Conservation (phyloP, 2,797 vertebrate species). For the Platyrinchus mystaceus region DNA sequence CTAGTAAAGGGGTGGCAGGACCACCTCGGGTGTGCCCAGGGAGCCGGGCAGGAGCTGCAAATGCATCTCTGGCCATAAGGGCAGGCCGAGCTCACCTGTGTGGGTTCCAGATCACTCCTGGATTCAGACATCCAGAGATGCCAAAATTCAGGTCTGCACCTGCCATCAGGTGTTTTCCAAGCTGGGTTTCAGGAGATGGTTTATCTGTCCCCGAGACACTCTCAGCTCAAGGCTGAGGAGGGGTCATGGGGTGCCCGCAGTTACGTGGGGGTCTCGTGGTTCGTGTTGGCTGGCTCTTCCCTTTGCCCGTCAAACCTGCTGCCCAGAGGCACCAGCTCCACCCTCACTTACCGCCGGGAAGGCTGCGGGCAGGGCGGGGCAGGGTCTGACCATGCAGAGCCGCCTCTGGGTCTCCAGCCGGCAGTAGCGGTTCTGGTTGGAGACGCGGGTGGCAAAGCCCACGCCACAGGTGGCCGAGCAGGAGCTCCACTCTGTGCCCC, state of each 20-base stretch:
- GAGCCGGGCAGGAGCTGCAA: too few species aligned
- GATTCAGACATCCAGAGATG: not conserved
- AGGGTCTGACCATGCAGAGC: conserved; percentile 84
- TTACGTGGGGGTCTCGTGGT: fast-evolving
- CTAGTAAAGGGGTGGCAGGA: too few species aligned
- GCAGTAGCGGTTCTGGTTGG: conserved; percentile 89
- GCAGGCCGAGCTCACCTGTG: not conserved
- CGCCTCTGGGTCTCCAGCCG: conserved; percentile 85
- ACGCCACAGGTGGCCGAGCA: conserved; percentile 89
- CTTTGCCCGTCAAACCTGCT: fast-evolving
- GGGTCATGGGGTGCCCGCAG: not conserved
- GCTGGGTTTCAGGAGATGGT: not conserved
- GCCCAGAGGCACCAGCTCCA: not conserved
- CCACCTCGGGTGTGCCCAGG: too few species aligned
- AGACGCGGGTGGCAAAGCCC: conserved; percentile 86
- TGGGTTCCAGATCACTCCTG: not conserved
- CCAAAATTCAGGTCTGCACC: not conserved
- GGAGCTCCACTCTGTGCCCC: conserved; percentile 87
- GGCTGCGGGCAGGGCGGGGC: conserved; percentile 43
- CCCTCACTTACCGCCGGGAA: conserved; percentile 28
- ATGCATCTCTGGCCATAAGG: too few species aligned
- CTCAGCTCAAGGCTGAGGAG: not conserved
- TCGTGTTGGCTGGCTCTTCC: not conserved
- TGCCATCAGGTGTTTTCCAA: not conserved
- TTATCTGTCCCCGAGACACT: not conserved